Evolutionary conservation across 2,888 invertebrate species (phyloP).

Genomic region (Sepioteuthis lessoniana): DNA sequence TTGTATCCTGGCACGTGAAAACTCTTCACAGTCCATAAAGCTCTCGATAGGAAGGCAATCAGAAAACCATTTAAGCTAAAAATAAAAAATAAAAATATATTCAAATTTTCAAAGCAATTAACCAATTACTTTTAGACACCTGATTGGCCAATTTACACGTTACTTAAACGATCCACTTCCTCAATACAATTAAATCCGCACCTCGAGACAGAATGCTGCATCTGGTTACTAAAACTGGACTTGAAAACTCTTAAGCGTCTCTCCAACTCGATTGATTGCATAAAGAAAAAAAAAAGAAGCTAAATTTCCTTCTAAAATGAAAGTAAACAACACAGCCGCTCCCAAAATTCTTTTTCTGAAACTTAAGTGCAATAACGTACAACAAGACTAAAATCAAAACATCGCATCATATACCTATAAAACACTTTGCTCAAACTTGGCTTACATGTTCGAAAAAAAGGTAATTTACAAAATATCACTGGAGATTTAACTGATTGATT

Average conservation of each 20-base stretch:
- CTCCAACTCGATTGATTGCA: background rate
- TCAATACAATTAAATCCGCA: background rate
- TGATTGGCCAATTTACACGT: slow-evolving; percentile 33
- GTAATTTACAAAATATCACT: no score
- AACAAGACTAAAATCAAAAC: background rate
- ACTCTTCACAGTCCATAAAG: no score
- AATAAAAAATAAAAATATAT: background rate
- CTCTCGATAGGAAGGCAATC: background rate
- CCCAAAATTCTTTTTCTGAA: background rate
- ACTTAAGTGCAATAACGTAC: background rate
- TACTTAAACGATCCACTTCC: background rate
- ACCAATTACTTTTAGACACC: background rate
- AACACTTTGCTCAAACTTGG: background rate
- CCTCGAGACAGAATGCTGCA: background rate
- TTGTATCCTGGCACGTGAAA: no score
- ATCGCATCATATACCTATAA: background rate
- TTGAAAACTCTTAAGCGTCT: background rate
- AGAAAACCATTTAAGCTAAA: background rate
- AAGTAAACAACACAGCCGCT: background rate
- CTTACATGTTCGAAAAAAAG: background rate
- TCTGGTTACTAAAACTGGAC: background rate
- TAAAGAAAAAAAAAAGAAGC: background rate
- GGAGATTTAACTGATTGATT: no score
- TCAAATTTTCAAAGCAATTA: background rate
- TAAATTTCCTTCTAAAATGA: background rate